A percentile compares a stretch with the other conserved stretches of the same genome.
Conservation (phyloP, 2,113 vertebrate species). For the Paracanthobrama guichenoti region DNA sequence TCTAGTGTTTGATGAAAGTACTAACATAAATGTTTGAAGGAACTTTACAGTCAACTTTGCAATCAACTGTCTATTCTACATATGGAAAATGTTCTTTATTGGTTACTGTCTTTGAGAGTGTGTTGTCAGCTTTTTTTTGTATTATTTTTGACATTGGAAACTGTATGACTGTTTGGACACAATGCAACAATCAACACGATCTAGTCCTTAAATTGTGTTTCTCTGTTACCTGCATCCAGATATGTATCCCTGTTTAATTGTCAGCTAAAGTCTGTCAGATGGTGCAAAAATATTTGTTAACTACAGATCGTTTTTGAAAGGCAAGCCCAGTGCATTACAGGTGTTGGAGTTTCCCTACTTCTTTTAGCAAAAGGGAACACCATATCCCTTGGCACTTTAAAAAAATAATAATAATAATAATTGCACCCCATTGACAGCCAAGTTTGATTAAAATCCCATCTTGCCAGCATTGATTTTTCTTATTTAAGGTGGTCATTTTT, state of each 20-base stretch:
- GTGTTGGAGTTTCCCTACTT: not conserved
- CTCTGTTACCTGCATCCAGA: not conserved
- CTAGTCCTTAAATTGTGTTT: not conserved
- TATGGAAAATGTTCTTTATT: not conserved
- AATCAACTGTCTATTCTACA: not conserved
- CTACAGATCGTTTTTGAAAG: not conserved
- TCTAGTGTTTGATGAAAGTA: not conserved
- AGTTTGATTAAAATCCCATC: not conserved
- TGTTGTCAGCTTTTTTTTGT: not conserved
- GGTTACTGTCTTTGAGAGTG: not conserved
- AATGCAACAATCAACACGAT: not conserved
- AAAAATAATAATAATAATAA: too few species aligned
- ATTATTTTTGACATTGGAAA: not conserved
- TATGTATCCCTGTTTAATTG: not conserved
- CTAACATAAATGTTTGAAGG: not conserved
- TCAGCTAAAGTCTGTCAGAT: not conserved
- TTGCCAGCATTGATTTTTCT: not conserved
- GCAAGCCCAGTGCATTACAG: not conserved
- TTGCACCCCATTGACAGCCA: not conserved
- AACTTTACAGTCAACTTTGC: not conserved
- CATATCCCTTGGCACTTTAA: too few species aligned
- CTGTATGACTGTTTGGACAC: not conserved
- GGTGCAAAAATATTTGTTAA: too few species aligned
- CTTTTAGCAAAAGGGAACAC: not conserved
- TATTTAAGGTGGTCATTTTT: not conserved